Percentiles rank a stretch among this genome's conserved stretches.
Evolutionary conservation across 2,113 vertebrate genomes (phyloP).

Genomic region (Alces alces): DNA sequence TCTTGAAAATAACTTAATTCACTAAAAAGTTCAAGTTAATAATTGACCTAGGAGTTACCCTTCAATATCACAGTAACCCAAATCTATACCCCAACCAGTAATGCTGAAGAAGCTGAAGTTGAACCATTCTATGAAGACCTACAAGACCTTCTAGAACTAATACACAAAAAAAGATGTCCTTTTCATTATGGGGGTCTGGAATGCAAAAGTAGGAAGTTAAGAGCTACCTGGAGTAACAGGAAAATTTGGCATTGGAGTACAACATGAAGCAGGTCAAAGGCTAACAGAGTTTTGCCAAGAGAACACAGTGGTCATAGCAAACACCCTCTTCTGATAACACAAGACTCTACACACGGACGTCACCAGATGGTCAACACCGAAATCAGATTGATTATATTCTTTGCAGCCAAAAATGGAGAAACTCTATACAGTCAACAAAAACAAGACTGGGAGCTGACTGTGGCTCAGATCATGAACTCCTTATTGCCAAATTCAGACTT

Average conservation of each 20-base stretch:
- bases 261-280: not conserved
- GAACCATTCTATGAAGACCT: not conserved
- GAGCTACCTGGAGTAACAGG: not conserved
- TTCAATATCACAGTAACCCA: not conserved
- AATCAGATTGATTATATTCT: not conserved
- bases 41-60: not conserved
- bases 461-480: not conserved
- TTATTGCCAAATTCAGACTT: not conserved
- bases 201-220: not conserved
- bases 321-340: accelerated
- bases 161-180: accelerated
- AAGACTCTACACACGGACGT: not conserved
- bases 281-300: not conserved
- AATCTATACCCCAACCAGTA: not conserved
- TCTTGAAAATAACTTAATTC: not conserved
- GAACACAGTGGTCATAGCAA: not conserved
- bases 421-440: not conserved
- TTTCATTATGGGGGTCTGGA: not conserved
- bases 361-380: not conserved
- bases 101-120: not conserved
- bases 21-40: not conserved
- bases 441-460: not conserved
- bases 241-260: not conserved
- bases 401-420: not conserved
- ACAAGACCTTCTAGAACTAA: not conserved